Evolutionary conservation across 2,888 invertebrate genomes (phyloP).

Genomic region (Ophion obscuratus): DNA sequence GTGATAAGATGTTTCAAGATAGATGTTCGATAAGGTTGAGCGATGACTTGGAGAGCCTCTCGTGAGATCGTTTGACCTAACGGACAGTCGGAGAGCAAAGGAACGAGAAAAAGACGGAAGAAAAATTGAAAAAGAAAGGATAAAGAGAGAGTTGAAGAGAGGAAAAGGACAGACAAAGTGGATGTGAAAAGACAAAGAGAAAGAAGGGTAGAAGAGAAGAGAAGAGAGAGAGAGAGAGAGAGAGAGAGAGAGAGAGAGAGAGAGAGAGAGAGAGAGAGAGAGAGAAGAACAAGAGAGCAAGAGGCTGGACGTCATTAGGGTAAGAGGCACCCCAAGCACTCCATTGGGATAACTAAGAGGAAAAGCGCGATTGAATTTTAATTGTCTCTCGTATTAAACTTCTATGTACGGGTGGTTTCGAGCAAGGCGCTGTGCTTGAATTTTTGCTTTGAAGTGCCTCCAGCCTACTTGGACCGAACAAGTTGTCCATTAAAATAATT

Average conservation of each 20-base stretch:
- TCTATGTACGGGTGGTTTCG: slow-evolving; percentile 15
- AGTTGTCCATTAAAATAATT: too few species aligned
- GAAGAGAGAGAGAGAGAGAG: not conserved
- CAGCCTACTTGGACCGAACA: too few species aligned
- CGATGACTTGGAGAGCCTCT: slow-evolving; percentile 40
- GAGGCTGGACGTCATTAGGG: not conserved
- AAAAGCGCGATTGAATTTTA: slow-evolving; percentile 68
- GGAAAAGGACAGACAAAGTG: too few species aligned
- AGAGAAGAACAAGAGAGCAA: not conserved
- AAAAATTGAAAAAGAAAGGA: not conserved
- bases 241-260: slow-evolving; percentile 14
- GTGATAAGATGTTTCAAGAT: not conserved
- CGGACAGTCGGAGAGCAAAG: too few species aligned
- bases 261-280: slow-evolving; percentile 9
- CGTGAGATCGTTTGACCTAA: not conserved
- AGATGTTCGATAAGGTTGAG: slow-evolving; percentile 11
- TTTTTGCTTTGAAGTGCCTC: too few species aligned
- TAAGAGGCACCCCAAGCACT: slow-evolving; percentile 39
- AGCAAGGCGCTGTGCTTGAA: slow-evolving; percentile 12
- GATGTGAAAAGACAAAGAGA: too few species aligned
- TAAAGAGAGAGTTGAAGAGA: not conserved
- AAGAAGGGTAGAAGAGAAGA: too few species aligned
- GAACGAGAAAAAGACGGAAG: not conserved
- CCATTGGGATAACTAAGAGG: slow-evolving; percentile 62
- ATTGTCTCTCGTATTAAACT: slow-evolving; percentile 57